Evolutionary conservation across 2,888 invertebrate species (phyloP).

Genomic region (Plagodis dolabraria): DNA sequence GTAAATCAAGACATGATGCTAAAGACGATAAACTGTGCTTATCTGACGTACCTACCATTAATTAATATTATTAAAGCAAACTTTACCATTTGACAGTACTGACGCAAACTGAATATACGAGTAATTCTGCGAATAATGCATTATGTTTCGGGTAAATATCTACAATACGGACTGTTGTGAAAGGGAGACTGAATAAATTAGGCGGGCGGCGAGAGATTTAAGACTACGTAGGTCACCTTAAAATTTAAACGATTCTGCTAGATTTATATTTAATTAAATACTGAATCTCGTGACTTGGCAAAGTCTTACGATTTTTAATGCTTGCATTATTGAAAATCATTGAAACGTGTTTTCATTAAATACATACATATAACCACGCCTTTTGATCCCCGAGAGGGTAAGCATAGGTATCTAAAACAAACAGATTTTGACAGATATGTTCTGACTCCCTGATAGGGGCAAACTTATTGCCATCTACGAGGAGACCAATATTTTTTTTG

Average conservation of each 20-base stretch:
- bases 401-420: too few relatives aligned
- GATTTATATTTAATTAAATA: constrained; percentile 2
- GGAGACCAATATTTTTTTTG: too few relatives aligned
- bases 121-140: constrained; percentile 29
- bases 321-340: neutral
- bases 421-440: too few relatives aligned
- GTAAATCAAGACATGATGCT: too few relatives aligned
- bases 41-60: too few relatives aligned
- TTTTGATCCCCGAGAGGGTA: too few relatives aligned
- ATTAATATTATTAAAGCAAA: too few relatives aligned
- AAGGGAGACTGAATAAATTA: constrained; percentile 33
- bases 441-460: too few relatives aligned
- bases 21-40: too few relatives aligned
- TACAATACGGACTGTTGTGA: constrained; percentile 36
- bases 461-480: too few relatives aligned
- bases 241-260: constrained; percentile 7
- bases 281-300: constrained; percentile 2
- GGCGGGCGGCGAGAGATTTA: constrained; percentile 23
- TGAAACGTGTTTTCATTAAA: too few relatives aligned
- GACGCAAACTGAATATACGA: neutral
- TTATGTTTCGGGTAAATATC: constrained; percentile 30
- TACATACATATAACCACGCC: too few relatives aligned
- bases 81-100: neutral
- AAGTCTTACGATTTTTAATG: neutral
- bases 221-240: constrained; percentile 20